Evolutionary conservation across 2,113 vertebrate species (phyloP).

Genomic region (Amia ocellicauda): DNA sequence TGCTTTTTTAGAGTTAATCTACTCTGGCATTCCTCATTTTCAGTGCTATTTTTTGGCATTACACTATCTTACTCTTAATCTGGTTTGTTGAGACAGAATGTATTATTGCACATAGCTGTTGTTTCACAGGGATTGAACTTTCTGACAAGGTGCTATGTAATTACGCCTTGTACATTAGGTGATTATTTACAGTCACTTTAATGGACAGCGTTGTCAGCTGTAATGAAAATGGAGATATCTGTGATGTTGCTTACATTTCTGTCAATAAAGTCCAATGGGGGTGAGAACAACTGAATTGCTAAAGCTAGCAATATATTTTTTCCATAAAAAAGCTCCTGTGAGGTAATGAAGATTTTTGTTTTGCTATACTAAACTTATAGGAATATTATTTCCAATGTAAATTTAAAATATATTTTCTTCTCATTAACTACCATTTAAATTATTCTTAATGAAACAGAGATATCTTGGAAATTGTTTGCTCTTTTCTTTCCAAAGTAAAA

Average conservation of each 20-base stretch:
- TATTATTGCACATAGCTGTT: conserved; percentile 51
- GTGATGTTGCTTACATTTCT: neutral
- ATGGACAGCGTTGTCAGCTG: conserved; percentile 57
- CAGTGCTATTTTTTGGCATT: neutral
- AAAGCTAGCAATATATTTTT: too few species aligned
- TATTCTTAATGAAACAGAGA: too few species aligned
- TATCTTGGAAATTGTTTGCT: too few species aligned
- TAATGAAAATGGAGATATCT: conserved; percentile 43
- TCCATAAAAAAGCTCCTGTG: too few species aligned
- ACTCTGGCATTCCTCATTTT: neutral
- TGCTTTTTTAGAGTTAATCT: conserved; percentile 15
- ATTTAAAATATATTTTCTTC: too few species aligned
- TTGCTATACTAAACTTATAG: too few species aligned
- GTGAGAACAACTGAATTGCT: too few species aligned
- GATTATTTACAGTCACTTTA: conserved; percentile 53
- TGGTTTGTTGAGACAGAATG: conserved; percentile 44
- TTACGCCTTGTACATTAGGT: conserved; percentile 60
- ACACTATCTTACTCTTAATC: conserved; percentile 1
- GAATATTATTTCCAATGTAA: too few species aligned
- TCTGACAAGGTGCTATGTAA: conserved; percentile 54
- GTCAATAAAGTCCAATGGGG: too few species aligned
- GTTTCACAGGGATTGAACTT: conserved; percentile 52
- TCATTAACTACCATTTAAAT: too few species aligned
- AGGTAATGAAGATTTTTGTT: too few species aligned
- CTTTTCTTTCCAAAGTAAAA: too few species aligned